phyloP scores from a whole-genome alignment of 2,888 invertebrate genomes.

The Clepsis dumicolana region DNA sequence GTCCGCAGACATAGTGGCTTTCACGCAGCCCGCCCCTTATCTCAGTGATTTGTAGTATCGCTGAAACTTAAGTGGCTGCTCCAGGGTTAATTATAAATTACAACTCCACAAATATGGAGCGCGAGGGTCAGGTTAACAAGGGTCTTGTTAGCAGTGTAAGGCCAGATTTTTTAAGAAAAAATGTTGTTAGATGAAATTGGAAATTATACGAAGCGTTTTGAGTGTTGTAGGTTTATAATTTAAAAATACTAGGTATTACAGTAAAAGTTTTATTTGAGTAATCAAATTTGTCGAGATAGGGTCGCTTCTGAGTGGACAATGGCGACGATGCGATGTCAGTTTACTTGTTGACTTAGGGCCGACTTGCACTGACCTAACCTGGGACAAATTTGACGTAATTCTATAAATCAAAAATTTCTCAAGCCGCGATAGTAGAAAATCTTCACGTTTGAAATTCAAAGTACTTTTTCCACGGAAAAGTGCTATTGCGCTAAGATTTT shows the following conservation, averaged over 20 bases:
- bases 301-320: background rate
- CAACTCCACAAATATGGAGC: constrained; percentile 47
- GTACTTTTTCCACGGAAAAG: too few species aligned
- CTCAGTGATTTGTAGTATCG: constrained; percentile 77
- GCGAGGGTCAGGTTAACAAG: constrained; percentile 36
- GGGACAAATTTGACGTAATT: too few species aligned
- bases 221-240: background rate
- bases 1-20: constrained; percentile 51
- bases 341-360: too few species aligned
- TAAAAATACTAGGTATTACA: background rate
- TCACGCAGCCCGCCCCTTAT: constrained; percentile 67
- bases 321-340: too few species aligned
- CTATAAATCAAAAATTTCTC: too few species aligned
- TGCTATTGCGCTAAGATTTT: too few species aligned
- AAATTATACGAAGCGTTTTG: background rate
- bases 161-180: constrained; percentile 8
- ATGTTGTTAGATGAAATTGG: constrained; percentile 6
- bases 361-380: too few species aligned
- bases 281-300: too few species aligned
- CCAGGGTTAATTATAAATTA: constrained; percentile 62
- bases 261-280: too few species aligned
- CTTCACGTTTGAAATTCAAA: too few species aligned
- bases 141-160: constrained; percentile 24
- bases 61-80: constrained; percentile 71
- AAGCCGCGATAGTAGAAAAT: too few species aligned